Base-by-base conservation (phyloP, 2,888 invertebrate species). In the Drosophila kokeensis region DNA sequence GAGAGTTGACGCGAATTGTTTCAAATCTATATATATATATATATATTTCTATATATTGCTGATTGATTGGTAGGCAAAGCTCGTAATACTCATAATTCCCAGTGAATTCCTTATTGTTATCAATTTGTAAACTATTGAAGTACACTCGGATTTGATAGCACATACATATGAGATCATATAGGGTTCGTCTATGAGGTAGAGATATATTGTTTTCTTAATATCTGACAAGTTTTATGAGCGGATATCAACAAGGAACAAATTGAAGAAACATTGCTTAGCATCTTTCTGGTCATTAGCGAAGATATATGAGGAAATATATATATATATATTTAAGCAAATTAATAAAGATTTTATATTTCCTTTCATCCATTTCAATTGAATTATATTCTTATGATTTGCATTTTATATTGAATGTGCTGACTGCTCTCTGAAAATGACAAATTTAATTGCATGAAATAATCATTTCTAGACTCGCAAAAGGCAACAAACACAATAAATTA, bases 11-110 rank as follows among this genome's bases (percentile, higher is more conserved):
- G n/a, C 42, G 21, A n/a, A 48, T 48, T 36, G 18, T 55, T 55
- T 54, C 29, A 50, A 54, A 68, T 40, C 4, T 21, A 8, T 64
- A 27, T 38, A 1, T 21, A 8, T 30, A 62, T 18, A 13, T 64
- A 40, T 38, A 5, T 8, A 18, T 36, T 38, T 53, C 27, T 21
- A 8, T 54, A 40, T 55, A 49, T 49, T 40, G 40, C 49, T 57
- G 29, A 55, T 50, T 57, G 57, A 68, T 57, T 68, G 27, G 58
- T 24, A 68, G 49, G 34, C 69, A n/a, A 29, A 50, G 55, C 68
- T 68, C 69, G 48, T 36, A 58, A 69, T 34, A 7, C 32, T 40
- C 40, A 6, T 61, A 32, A 18, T 18, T 13, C 3, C 18, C 13
- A 30, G 6, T 27, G 1, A 8, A n/a, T 40, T 40, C 24, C 27